Base-by-base conservation (phyloP, 2,888 invertebrate species). In the Drosophila heteroneura region DNA sequence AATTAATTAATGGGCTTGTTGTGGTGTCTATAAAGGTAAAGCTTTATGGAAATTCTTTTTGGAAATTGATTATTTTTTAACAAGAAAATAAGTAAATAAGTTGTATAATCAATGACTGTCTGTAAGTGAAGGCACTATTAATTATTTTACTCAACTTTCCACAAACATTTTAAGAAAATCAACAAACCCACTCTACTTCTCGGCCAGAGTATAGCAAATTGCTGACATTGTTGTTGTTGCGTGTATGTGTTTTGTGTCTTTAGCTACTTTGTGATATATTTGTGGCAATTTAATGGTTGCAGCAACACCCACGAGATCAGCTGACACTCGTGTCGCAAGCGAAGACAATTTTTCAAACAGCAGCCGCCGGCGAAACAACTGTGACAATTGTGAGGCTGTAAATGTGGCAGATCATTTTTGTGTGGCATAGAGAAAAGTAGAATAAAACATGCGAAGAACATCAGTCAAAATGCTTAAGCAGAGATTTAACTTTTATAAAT, bases 231-330 rank as follows among this genome's bases (percentile, higher is more conserved):
- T 53, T 69, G 19, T 19, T 37, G 19, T 19, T 19, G 7, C 7
- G 47, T 62, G 26, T 62, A 28, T 44, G 37, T 28, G 44, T 66
- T 61, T 37, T 60, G 57, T 63, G 47, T 52, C 49, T n/a, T 62
- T 59, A 62, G 79, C 74, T 65, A 73, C 76, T 85, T 81, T 81
- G 88, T 88, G 76, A 90, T 90, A 78, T 81, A 85, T 90, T 81
- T 85, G 78, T 56, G 52, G 62, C 44, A 76, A 85, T 85, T 89
- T 80, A 78, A 82, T 87, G 85, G 52, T 37, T 70, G 76, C 73
- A 66, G 81, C 76, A 74, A 84, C 89, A 82, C 85, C 89, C 88
- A 90, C 69, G 76, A 75, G 83, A 83, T 83, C 83, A 80, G 70
- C 63, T 44, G 62, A 61, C 77, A 79, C 56, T 68, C 64, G 59